Conservation (phyloP, 2,113 vertebrate genomes). For the Pagrus major region DNA sequence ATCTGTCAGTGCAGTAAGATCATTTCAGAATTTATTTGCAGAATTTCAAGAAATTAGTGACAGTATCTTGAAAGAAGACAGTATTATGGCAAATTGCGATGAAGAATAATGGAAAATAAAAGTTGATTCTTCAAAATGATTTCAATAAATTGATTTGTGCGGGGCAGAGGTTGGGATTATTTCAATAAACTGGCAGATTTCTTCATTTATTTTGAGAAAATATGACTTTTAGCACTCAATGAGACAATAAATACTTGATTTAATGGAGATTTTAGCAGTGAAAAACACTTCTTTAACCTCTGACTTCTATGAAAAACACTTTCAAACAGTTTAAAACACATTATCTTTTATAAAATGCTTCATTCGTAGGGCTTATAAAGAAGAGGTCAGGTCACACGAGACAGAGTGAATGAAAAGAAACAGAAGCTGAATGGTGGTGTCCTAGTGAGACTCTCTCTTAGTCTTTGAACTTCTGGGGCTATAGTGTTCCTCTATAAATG, state of each 20-base stretch:
- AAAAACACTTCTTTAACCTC: neutral
- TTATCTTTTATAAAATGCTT: neutral
- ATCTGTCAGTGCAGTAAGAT: neutral
- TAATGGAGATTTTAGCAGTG: neutral
- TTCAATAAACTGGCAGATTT: neutral
- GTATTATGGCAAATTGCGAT: neutral
- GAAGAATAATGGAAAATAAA: neutral
- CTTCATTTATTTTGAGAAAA: neutral
- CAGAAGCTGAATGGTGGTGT: slow-evolving; percentile 37
- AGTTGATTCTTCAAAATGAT: neutral
- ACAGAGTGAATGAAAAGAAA: neutral
- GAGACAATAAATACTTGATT: neutral
- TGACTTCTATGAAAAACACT: neutral
- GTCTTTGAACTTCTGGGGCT: slow-evolving; percentile 75
- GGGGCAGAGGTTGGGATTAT: neutral
- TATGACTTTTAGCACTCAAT: neutral
- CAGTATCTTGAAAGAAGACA: neutral
- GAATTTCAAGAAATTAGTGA: neutral
- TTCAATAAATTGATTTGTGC: neutral
- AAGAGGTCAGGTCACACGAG: neutral
- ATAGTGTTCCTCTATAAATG: slow-evolving; percentile 75
- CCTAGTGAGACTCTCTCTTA: slow-evolving; percentile 23
- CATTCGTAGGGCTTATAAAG: neutral
- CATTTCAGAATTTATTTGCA: neutral
- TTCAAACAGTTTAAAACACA: neutral